These are phyloP conservation scores for Sphecodes monilicornis DNA, from an alignment of 2,888 invertebrate genomes.

Conservation along the genomic window DNA sequence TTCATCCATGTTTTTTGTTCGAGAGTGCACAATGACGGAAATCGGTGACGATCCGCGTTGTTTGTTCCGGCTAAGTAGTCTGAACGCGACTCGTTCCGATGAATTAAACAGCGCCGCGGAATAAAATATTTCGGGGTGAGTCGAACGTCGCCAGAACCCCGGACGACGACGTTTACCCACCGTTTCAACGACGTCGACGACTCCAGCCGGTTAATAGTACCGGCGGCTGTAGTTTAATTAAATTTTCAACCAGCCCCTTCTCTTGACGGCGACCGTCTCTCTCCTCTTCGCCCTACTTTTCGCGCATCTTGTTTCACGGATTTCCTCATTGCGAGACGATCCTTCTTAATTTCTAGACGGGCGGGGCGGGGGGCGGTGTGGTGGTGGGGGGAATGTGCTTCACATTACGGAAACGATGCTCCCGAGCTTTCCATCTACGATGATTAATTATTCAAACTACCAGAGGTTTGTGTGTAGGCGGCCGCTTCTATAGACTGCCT, in stretches of 20 bases:
- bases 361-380: neutral
- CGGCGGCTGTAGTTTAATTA: constrained; percentile 52
- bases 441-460: constrained; percentile 31
- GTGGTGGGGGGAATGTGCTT: neutral
- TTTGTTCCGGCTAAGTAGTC: neutral
- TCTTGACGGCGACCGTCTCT: constrained; percentile 15
- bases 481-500: neutral
- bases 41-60: neutral
- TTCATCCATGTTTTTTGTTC: neutral
- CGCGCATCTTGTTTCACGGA: constrained; percentile 25
- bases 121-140: constrained; percentile 4
- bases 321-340: constrained; percentile 16
- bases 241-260: constrained; percentile 42
- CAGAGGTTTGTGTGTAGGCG: neutral
- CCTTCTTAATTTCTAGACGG: constrained; percentile 1
- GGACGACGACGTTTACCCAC: constrained; percentile 43
- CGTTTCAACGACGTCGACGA: constrained; percentile 32
- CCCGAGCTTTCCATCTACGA: constrained; percentile 15
- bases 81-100: neutral
- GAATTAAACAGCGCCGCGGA: constrained; percentile 4
- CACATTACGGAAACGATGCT: constrained; percentile 10
- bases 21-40: neutral
- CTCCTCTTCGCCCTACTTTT: constrained; percentile 26
- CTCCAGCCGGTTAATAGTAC: constrained; percentile 30
- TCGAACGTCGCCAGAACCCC: constrained; percentile 4